Percentiles rank a stretch among this genome's conserved stretches.
Conservation (phyloP, 1,140 invertebrate genomes). For the Micrasema minimum region DNA sequence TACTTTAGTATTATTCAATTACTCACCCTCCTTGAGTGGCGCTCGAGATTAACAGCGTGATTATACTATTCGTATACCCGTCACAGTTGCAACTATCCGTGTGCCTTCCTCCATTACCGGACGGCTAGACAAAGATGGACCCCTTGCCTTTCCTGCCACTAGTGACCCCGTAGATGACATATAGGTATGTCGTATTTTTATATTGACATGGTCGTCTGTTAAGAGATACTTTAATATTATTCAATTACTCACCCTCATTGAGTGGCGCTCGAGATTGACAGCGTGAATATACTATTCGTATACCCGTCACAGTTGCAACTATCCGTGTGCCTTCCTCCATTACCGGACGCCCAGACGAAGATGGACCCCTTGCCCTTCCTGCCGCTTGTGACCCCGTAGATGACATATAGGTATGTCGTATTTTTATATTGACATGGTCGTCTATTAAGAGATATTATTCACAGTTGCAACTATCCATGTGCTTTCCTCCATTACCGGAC, state of each 20-base stretch:
- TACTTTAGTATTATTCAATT: no score
- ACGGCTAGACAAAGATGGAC: slow-evolving; percentile 99
- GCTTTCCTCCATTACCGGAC: slow-evolving; percentile 95
- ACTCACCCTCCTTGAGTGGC: slow-evolving; percentile 92
- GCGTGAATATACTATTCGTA: slow-evolving; percentile 99
- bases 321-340: slow-evolving; percentile 93
- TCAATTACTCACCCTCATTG: slow-evolving; percentile 90
- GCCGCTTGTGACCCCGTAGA: no score
- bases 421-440: no score
- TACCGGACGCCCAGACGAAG: slow-evolving; percentile 98
- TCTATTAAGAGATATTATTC: no score
- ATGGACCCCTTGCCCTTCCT: slow-evolving; percentile 95
- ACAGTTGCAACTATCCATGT: slow-evolving; percentile 97
- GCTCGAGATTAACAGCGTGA: slow-evolving; percentile 96
- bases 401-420: no score
- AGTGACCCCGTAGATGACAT: no score
- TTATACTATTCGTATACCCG: slow-evolving; percentile 98
- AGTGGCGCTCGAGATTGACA: slow-evolving; percentile 97
- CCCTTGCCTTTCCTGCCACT: slow-evolving; percentile 94
- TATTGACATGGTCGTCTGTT: no score
- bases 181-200: no score
- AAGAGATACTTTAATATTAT: no score
- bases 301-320: slow-evolving; percentile 99
- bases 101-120: slow-evolving; percentile 95
- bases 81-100: slow-evolving; percentile 98